Percentiles rank a stretch among this genome's conserved stretches.
Conservation (phyloP, 2,888 invertebrate species). For the Sminthurinus aureus region DNA sequence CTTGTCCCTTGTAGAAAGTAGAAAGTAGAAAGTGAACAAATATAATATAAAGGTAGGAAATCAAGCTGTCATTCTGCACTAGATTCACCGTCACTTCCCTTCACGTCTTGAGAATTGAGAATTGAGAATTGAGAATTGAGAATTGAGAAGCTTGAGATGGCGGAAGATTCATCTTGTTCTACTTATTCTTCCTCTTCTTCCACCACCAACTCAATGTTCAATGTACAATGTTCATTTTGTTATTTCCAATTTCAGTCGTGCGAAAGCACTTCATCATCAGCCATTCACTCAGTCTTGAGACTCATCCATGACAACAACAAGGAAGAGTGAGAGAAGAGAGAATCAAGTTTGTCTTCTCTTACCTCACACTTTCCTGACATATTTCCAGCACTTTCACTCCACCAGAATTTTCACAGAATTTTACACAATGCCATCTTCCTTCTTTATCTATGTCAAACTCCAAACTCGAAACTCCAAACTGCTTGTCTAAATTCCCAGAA, state of each 20-base stretch:
- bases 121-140: too few relatives aligned
- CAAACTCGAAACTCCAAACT: too few relatives aligned
- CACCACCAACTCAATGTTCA: too few relatives aligned
- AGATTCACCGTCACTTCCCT: conserved; percentile 53
- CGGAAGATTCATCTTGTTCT: conserved; percentile 50
- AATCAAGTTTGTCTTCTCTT: neutral
- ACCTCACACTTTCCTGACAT: conserved; percentile 1
- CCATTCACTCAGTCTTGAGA: conserved; percentile 17
- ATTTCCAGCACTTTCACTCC: conserved; percentile 11
- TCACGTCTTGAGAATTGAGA: conserved; percentile 25
- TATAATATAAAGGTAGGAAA: conserved; percentile 49
- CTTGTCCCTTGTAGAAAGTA: neutral
- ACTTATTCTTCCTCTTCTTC: neutral
- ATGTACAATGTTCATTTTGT: conserved; percentile 19
- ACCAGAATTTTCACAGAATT: too few relatives aligned
- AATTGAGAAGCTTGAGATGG: neutral
- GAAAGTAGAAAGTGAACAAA: conserved; percentile 19
- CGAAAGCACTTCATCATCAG: conserved; percentile 36
- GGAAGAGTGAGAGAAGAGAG: conserved; percentile 6
- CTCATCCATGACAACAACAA: too few relatives aligned
- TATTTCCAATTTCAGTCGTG: conserved; percentile 35
- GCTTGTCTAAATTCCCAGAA: too few relatives aligned
- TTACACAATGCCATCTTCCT: too few relatives aligned
- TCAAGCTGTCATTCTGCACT: conserved; percentile 56
- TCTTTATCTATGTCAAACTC: too few relatives aligned